phyloP scores from a whole-genome alignment of 2,888 invertebrate genomes.

The Escarpia spicata region DNA sequence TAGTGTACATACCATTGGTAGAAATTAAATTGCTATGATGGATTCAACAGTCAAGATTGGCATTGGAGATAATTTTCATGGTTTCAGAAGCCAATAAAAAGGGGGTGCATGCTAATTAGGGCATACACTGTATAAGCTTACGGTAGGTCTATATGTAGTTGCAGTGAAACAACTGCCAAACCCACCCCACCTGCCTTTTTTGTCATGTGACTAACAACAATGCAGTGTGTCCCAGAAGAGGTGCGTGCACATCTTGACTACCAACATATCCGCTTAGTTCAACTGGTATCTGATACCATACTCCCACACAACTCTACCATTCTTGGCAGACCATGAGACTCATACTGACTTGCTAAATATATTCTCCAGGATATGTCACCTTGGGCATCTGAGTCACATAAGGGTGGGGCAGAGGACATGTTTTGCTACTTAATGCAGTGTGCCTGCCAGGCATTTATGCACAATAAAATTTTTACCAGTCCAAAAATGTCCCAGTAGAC shows the following conservation, averaged over 20 bases:
- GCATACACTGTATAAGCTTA: too few species aligned
- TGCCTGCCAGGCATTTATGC: neutral
- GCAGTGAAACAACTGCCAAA: neutral
- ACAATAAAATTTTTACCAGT: too few species aligned
- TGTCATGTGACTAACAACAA: constrained; percentile 6
- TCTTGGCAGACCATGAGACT: neutral
- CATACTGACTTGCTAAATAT: too few species aligned
- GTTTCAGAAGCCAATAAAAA: too few species aligned
- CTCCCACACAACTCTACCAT: neutral
- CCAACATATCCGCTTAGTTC: neutral
- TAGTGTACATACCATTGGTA: too few species aligned
- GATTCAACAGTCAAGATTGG: too few species aligned
- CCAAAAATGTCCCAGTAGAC: too few species aligned
- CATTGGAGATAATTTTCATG: too few species aligned
- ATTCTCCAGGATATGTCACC: neutral
- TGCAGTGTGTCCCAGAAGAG: neutral
- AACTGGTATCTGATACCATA: neutral
- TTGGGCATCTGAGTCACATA: neutral
- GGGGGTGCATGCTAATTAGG: too few species aligned
- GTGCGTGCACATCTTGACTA: neutral
- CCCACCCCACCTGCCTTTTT: neutral
- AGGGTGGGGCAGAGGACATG: constrained; percentile 7
- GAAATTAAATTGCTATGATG: too few species aligned
- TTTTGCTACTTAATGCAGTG: neutral
- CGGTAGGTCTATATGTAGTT: neutral